Conservation (phyloP, 2,797 vertebrate genomes). For the Syndactyla subalaris region DNA sequence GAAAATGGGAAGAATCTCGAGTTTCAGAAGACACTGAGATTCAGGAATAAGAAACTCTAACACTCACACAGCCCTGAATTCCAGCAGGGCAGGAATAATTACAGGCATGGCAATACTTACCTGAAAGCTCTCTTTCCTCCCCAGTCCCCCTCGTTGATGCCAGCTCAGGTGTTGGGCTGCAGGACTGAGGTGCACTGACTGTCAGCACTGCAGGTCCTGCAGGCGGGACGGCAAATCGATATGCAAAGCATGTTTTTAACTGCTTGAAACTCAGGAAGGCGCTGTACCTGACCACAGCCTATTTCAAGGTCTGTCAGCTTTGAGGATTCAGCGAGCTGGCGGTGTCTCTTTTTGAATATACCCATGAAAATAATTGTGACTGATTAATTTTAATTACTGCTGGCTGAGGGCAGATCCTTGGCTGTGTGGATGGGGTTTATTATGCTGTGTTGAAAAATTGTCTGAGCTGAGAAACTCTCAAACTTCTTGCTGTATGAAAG, state of each 20-base stretch:
- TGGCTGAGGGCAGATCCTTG: conserved; percentile 31
- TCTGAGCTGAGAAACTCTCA: not conserved
- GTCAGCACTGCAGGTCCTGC: rapidly evolving
- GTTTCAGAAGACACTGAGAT: not conserved
- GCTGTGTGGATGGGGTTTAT: not conserved
- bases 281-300: conserved; percentile 50
- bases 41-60: not conserved
- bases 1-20: not conserved
- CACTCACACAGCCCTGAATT: not conserved
- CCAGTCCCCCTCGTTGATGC: not conserved
- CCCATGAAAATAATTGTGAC: conserved; percentile 60
- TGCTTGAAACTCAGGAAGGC: conserved; percentile 23
- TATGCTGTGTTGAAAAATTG: rapidly evolving
- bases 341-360: conserved; percentile 15
- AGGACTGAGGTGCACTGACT: not conserved
- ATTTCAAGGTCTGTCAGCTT: conserved; percentile 69
- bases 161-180: not conserved
- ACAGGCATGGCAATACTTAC: not conserved
- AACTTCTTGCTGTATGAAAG: not conserved
- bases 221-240: not conserved
- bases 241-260: conserved; percentile 55
- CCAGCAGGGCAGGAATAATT: not conserved
- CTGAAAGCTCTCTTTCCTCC: not conserved
- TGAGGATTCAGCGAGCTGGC: conserved; percentile 14
- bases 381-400: conserved; percentile 66